These are phyloP conservation scores for Eira barbara DNA, from an alignment of 2,113 vertebrate species.

Conservation along the genomic window DNA sequence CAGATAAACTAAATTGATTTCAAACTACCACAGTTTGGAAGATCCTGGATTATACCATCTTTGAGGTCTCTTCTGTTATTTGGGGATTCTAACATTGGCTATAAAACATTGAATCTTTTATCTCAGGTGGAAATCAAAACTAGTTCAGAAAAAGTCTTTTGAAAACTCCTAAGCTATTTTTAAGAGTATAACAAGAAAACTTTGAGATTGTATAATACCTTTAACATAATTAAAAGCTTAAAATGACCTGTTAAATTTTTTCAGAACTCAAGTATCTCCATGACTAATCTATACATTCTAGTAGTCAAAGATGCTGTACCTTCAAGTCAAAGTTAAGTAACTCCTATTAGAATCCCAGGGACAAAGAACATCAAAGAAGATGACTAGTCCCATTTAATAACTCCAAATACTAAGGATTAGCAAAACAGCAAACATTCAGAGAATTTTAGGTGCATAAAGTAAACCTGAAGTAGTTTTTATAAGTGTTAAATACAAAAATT, in stretches of 20 bases:
- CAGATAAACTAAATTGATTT: not conserved
- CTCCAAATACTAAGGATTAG: constrained; percentile 17
- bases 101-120: not conserved
- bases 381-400: constrained; percentile 36
- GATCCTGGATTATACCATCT: not conserved
- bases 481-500: constrained; percentile 54
- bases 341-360: not conserved
- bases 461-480: constrained; percentile 8
- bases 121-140: constrained; percentile 22
- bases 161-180: constrained; percentile 9
- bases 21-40: not conserved
- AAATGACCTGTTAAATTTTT: not conserved
- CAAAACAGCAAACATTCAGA: constrained; percentile 26
- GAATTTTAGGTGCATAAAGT: constrained; percentile 12
- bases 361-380: constrained; percentile 3
- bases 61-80: not conserved
- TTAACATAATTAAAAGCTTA: constrained; percentile 42
- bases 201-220: not conserved
- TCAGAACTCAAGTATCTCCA: constrained; percentile 28
- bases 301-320: not conserved
- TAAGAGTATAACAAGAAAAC: not conserved
- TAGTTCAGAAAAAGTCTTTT: constrained; percentile 5
- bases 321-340: constrained; percentile 18
- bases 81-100: not conserved
- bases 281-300: not conserved